Base-by-base conservation (phyloP, 2,888 invertebrate genomes). In the Steinernema hermaphroditum region DNA sequence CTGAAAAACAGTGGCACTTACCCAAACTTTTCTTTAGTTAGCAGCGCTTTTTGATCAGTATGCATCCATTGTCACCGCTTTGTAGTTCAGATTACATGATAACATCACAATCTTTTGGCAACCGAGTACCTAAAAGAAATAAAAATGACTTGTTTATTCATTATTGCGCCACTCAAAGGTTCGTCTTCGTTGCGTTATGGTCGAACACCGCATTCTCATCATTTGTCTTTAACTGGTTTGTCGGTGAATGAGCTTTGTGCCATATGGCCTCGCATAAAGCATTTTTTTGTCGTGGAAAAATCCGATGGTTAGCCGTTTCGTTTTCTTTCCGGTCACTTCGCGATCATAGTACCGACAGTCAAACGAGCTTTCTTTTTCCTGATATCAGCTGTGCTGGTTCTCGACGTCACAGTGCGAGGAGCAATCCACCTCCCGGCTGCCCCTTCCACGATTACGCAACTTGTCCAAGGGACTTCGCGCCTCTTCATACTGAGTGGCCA, bases 371-470 rank as follows among this genome's bases (percentile, higher is more conserved):
- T 29, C 62, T 62, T 27, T 22, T 29, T 29, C 32, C 62, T n/a
- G 62, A 29, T 62, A 62, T 62, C 62, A 62, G 62, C 32, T 62
- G 62, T 62, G 54, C 54, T 27, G 24, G 62, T 29, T 62, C 19
- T 16, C 62, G 62, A 62, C 62, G 62, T 62, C 62, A 62, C 62
- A 1, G 16, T 27, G 27, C 62, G 32, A 16, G 19, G 62, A 29
- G 29, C 27, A 32, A 46, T 32, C 62, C 62, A 4, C 62, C 34
- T 22, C 62, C 32, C 27, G 62, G 62, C 32, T 12, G 62, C 16
- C 62, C 32, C 62, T 62, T 62, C 32, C 6, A 29, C 29, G 62
- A 62, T 62, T 62, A 22, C 62, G 62, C 62, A 62, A 62, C 62
- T 62, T 62, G 37, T 37, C 37, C 37, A 12, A 37, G 37, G 4